Conservation (phyloP, 1,140 invertebrate genomes). For the Aradophagus sp. region DNA sequence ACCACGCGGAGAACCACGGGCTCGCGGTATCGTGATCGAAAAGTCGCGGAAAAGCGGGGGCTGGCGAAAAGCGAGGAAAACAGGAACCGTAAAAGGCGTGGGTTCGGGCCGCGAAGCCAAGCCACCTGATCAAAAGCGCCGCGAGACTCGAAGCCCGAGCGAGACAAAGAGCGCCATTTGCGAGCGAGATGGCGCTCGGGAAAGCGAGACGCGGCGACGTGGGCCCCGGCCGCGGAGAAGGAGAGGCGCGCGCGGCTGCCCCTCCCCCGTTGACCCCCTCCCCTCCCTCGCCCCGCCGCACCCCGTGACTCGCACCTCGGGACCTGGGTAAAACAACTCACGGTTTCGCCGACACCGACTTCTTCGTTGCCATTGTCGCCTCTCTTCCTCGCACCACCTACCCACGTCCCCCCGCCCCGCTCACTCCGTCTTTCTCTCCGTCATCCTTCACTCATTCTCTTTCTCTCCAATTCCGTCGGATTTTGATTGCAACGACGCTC, state of each 20-base stretch:
- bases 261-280: background rate
- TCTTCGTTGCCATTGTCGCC: conserved; percentile 15
- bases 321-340: background rate
- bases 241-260: conserved; percentile 1
- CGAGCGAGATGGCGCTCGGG: conserved; percentile 8
- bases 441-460: too few species aligned
- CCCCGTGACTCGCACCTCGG: too few species aligned
- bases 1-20: background rate
- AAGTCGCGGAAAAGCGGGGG: too few species aligned
- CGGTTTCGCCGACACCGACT: background rate
- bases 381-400: conserved; percentile 10
- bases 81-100: background rate
- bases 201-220: conserved; percentile 8
- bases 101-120: background rate
- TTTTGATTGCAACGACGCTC: too few species aligned
- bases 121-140: conserved; percentile 12
- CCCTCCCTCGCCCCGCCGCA: background rate
- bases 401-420: too few species aligned
- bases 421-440: too few species aligned
- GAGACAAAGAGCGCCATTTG: conserved; percentile 9
- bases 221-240: background rate
- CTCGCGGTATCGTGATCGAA: too few species aligned
- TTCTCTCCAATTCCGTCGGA: too few species aligned
- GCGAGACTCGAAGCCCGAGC: background rate
- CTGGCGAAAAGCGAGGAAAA: background rate